These are phyloP conservation scores for Philhelius pedissequus DNA, from an alignment of 2,888 invertebrate genomes.

Conservation along the genomic window DNA sequence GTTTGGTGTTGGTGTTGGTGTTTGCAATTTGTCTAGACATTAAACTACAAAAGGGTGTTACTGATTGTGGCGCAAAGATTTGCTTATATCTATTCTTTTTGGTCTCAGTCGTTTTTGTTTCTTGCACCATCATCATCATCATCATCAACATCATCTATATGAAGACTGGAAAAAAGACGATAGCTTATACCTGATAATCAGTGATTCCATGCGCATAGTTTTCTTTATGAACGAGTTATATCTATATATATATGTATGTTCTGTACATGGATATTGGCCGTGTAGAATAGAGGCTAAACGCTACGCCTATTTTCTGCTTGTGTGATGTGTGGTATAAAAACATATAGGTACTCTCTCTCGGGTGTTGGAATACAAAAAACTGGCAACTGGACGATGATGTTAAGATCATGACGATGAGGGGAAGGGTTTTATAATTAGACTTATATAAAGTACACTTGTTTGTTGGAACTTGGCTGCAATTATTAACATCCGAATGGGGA, in stretches of 20 bases:
- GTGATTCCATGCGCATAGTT: conserved; percentile 36
- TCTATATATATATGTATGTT: neutral
- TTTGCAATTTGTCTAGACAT: conserved; percentile 68
- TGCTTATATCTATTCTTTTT: conserved; percentile 14
- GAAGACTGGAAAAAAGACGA: conserved; percentile 12
- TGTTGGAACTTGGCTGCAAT: conserved; percentile 61
- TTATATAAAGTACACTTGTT: conserved; percentile 66
- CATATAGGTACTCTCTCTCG: neutral
- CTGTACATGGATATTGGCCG: neutral
- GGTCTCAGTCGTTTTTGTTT: neutral
- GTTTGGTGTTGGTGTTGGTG: conserved; percentile 41
- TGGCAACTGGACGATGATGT: neutral
- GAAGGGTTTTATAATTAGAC: conserved; percentile 62
- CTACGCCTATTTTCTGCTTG: conserved; percentile 53
- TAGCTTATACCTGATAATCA: conserved; percentile 48
- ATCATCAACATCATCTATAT: conserved; percentile 34
- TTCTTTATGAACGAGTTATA: neutral
- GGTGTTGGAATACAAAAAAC: neutral
- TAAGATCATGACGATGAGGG: conserved; percentile 5
- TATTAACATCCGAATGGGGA: conserved; percentile 58
- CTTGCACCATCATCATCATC: neutral
- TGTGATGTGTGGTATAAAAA: conserved; percentile 34
- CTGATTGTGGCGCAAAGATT: conserved; percentile 64
- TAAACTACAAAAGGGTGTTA: conserved; percentile 68
- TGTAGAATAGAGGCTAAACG: conserved; percentile 49